Evolutionary conservation across 2,797 vertebrate species (phyloP).

Genomic region (Enteromius unitaeniatus): DNA sequence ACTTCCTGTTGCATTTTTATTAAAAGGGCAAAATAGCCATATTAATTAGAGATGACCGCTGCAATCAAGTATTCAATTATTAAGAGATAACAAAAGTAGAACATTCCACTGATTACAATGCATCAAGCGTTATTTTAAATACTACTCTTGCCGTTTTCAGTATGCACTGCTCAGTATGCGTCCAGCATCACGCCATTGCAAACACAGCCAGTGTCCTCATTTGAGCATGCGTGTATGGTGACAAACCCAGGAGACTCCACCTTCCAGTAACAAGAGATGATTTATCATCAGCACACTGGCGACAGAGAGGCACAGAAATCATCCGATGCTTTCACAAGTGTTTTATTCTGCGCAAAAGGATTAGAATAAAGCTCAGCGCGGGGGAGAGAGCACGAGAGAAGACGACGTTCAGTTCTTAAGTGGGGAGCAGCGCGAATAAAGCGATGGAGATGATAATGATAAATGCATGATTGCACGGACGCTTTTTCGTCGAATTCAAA

Average conservation of each 20-base stretch:
- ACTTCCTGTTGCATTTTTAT: neutral
- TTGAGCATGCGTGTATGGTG: constrained; percentile 22
- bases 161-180: neutral
- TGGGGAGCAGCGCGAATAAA: neutral
- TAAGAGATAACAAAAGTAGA: neutral
- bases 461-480: neutral
- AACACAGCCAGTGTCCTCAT: neutral
- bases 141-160: neutral
- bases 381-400: neutral
- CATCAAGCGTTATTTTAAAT: neutral
- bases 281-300: constrained; percentile 23
- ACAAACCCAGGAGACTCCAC: constrained; percentile 39
- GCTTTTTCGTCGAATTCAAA: neutral
- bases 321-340: neutral
- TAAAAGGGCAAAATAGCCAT: neutral
- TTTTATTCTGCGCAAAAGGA: neutral
- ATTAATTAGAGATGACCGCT: neutral
- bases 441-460: constrained; percentile 15
- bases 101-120: neutral
- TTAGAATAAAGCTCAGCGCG: neutral
- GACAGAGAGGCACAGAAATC: neutral
- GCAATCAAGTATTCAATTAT: neutral
- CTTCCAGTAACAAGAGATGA: constrained; percentile 23
- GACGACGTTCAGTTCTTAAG: neutral
- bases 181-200: neutral